Evolutionary conservation across 2,113 vertebrate genomes (phyloP).

Genomic region (Fregata magnificens): DNA sequence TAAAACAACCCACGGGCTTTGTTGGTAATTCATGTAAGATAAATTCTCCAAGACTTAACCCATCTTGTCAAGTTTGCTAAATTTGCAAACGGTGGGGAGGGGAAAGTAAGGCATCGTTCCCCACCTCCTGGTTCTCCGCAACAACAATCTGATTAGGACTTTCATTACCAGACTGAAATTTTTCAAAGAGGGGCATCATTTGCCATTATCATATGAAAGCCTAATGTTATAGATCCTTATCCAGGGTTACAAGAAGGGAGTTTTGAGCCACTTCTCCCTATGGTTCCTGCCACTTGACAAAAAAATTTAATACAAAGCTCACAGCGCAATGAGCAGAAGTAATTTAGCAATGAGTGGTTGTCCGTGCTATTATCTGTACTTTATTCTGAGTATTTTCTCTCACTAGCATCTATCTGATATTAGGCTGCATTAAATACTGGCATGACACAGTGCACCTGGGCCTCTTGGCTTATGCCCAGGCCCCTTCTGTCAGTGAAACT

Average conservation of each 20-base stretch:
- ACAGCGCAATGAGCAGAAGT: slow-evolving; percentile 81
- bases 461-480: slow-evolving; percentile 74
- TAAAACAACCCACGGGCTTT: slow-evolving; percentile 75
- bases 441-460: slow-evolving; percentile 75
- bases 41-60: slow-evolving; percentile 71
- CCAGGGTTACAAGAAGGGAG: slow-evolving; percentile 73
- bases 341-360: slow-evolving; percentile 85
- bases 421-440: slow-evolving; percentile 73
- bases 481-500: slow-evolving; percentile 69
- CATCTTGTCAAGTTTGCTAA: slow-evolving; percentile 73
- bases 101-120: background rate
- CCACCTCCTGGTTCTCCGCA: slow-evolving; percentile 48
- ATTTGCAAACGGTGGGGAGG: slow-evolving; percentile 49
- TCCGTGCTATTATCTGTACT: slow-evolving; percentile 82
- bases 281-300: slow-evolving; percentile 85
- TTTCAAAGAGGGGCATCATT: slow-evolving; percentile 78
- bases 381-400: slow-evolving; percentile 74
- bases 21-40: slow-evolving; percentile 80
- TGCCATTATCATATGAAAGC: slow-evolving; percentile 83
- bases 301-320: slow-evolving; percentile 93
- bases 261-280: slow-evolving; percentile 71
- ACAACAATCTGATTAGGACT: slow-evolving; percentile 79
- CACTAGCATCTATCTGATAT: slow-evolving; percentile 70
- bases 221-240: slow-evolving; percentile 81
- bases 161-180: slow-evolving; percentile 79